These are phyloP conservation scores for Atta colombica DNA, from an alignment of 1,140 invertebrate species.

Conservation along the genomic window DNA sequence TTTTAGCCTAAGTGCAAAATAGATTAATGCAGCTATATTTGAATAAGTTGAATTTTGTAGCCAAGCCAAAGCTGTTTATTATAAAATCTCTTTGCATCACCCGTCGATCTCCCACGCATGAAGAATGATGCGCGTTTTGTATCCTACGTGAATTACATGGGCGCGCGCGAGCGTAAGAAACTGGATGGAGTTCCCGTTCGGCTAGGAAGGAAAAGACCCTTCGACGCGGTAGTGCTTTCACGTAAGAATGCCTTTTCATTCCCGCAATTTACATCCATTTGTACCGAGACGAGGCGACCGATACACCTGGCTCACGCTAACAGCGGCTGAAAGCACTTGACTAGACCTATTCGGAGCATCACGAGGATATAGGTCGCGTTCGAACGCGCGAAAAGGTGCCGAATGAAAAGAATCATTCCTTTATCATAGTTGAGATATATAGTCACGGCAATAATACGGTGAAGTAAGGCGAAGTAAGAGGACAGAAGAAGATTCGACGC, in stretches of 20 bases:
- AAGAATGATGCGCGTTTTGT: conserved; percentile 58
- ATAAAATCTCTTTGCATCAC: conserved; percentile 28
- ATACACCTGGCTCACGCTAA: conserved; percentile 69
- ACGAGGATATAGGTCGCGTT: conserved; percentile 61
- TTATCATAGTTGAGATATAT: conserved; percentile 37
- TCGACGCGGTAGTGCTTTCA: conserved; percentile 68
- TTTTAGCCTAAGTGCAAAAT: no score
- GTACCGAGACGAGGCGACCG: conserved; percentile 64
- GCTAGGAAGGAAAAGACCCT: conserved; percentile 35
- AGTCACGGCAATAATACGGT: conserved; percentile 15
- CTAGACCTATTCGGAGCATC: conserved; percentile 64
- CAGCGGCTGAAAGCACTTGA: conserved; percentile 66
- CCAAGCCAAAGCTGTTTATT: conserved; percentile 20
- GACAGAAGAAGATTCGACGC: conserved; percentile 21
- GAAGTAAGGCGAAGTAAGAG: conserved; percentile 39
- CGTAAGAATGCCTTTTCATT: conserved; percentile 74
- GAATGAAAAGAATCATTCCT: conserved; percentile 50
- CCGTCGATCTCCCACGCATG: conserved; percentile 12
- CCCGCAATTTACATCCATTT: conserved; percentile 77
- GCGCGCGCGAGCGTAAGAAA: neutral
- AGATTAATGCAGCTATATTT: no score
- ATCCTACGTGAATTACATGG: conserved; percentile 44
- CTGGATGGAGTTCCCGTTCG: conserved; percentile 27
- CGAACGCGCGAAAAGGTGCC: conserved; percentile 44
- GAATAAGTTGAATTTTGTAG: neutral